These are phyloP conservation scores for Lasioglossum oenotherae DNA, from an alignment of 2,888 invertebrate species.

Conservation along the genomic window DNA sequence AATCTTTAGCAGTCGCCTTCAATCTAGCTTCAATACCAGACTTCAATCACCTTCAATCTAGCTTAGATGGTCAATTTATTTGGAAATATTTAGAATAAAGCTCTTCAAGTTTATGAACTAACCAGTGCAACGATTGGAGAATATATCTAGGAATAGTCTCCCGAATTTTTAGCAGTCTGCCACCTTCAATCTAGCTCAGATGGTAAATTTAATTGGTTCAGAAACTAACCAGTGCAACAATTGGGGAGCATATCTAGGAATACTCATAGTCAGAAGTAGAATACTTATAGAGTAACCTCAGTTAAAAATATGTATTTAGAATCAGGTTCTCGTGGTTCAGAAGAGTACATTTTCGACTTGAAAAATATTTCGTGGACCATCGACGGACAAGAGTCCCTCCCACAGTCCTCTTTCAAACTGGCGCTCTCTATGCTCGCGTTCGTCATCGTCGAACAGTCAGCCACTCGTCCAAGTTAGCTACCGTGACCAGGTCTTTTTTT, in stretches of 20 bases:
- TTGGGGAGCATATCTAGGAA: too few relatives aligned
- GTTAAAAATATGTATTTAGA: not conserved
- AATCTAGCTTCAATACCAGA: too few relatives aligned
- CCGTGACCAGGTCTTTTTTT: not conserved
- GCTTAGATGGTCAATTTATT: not conserved
- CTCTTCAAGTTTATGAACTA: too few relatives aligned
- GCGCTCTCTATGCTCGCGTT: not conserved
- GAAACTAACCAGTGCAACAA: too few relatives aligned
- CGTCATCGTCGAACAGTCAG: not conserved
- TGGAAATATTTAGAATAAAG: too few relatives aligned
- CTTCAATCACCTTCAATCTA: not conserved
- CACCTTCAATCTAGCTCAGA: not conserved
- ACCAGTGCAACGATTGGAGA: too few relatives aligned
- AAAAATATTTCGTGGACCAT: not conserved
- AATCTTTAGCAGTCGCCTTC: not conserved
- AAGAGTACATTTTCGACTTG: not conserved
- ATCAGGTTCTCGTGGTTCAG: not conserved
- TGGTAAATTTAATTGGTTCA: too few relatives aligned
- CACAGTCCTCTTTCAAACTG: not conserved
- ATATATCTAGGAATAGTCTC: not conserved
- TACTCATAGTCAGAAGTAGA: too few relatives aligned
- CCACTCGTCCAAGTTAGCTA: slow-evolving; percentile 10
- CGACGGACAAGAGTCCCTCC: not conserved
- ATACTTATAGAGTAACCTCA: not conserved
- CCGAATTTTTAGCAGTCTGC: not conserved